phyloP scores from a whole-genome alignment of 2,113 vertebrate species.

The Zeus faber region DNA sequence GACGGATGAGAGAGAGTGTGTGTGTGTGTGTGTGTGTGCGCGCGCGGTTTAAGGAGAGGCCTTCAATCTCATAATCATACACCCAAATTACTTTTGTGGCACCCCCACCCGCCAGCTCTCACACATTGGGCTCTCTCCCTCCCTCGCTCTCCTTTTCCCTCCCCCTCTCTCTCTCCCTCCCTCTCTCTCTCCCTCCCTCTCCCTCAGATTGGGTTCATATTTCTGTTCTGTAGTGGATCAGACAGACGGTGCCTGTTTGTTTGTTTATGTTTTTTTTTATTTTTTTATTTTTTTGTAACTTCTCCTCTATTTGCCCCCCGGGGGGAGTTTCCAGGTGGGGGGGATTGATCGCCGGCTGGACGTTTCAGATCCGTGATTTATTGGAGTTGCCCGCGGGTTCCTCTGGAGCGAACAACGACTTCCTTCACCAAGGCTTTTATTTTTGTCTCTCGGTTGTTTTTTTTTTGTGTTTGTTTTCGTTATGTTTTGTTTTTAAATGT shows the following conservation, averaged over 20 bases:
- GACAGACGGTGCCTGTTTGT: no score
- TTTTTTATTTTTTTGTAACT: no score
- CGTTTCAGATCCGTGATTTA: constrained; percentile 18
- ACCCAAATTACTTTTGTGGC: constrained; percentile 51
- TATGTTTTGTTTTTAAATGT: constrained; percentile 27
- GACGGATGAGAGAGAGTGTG: constrained; percentile 23
- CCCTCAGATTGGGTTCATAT: no score
- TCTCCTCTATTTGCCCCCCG: background rate
- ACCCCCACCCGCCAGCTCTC: constrained; percentile 31
- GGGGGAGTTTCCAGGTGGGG: background rate
- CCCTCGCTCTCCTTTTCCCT: constrained; percentile 21
- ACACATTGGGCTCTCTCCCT: constrained; percentile 27
- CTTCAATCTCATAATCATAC: constrained; percentile 52
- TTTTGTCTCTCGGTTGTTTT: constrained; percentile 43
- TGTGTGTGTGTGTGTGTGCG: constrained; percentile 1
- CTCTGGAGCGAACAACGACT: constrained; percentile 37
- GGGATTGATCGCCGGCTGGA: background rate
- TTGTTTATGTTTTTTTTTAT: no score
- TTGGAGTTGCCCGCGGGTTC: constrained; percentile 1
- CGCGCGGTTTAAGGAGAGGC: background rate
- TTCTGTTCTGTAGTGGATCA: no score
- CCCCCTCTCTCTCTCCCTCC: constrained; percentile 8
- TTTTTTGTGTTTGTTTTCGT: constrained; percentile 27
- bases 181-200: constrained; percentile 4
- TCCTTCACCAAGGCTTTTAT: constrained; percentile 41